Evolutionary conservation across 1,140 invertebrate species (phyloP).

Genomic region (Bombus sibiricus): DNA sequence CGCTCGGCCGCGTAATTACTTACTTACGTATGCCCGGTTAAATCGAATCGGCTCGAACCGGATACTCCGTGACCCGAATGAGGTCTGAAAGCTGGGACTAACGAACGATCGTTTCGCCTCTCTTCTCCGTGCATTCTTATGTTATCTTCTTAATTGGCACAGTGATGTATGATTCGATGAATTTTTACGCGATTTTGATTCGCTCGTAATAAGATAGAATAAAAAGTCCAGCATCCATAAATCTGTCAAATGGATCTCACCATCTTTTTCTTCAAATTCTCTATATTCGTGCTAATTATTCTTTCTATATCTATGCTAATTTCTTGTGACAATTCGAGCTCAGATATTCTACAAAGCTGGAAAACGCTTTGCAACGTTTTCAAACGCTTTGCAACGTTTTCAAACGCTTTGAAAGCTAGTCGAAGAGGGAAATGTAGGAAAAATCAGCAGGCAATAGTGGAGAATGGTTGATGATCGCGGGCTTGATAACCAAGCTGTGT

Average conservation of each 20-base stretch:
- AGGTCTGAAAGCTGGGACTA: not conserved
- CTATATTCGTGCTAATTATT: too few species aligned
- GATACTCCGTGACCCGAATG: conserved; percentile 11
- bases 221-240: not conserved
- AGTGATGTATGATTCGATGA: not conserved
- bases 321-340: too few species aligned
- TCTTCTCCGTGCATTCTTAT: not conserved
- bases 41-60: conserved; percentile 4
- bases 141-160: not conserved
- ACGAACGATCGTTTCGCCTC: not conserved
- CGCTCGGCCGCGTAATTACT: not conserved
- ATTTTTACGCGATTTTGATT: not conserved
- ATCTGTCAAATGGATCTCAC: too few species aligned
- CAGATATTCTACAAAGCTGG: too few species aligned
- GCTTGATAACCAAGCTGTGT: not conserved
- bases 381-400: not conserved
- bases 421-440: not conserved
- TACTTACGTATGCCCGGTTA: not conserved
- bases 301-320: too few species aligned
- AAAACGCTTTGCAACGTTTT: too few species aligned
- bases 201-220: not conserved
- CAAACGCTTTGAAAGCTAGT: not conserved
- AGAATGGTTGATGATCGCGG: not conserved
- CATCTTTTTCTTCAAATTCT: too few species aligned
- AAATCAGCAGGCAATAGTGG: not conserved